Conservation (phyloP, 2,113 vertebrate genomes). For the Rhabdornis inornatus region DNA sequence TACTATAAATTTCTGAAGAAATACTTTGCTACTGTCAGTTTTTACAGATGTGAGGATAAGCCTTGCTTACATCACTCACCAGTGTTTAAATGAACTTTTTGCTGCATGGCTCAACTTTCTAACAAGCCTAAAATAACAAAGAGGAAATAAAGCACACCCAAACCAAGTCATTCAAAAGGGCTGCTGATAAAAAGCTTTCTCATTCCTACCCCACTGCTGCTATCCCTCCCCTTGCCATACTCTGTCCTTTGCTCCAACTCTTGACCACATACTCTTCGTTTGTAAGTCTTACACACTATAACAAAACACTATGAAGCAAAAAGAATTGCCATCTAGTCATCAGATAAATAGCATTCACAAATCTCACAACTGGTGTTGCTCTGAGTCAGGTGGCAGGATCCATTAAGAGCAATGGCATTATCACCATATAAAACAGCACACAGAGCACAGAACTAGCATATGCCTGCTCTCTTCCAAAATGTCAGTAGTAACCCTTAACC, state of each 20-base stretch:
- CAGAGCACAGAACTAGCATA: background rate
- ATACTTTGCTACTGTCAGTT: background rate
- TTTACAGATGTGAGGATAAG: background rate
- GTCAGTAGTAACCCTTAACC: background rate
- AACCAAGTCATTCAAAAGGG: background rate
- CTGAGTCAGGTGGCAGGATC: background rate
- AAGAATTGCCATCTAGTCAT: background rate
- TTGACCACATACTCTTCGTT: background rate
- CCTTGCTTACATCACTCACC: background rate
- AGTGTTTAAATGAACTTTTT: background rate
- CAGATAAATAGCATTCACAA: background rate
- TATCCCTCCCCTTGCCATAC: background rate
- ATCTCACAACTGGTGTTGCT: background rate
- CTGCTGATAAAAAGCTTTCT: background rate
- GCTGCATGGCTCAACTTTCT: background rate
- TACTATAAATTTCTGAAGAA: background rate
- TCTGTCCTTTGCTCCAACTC: background rate
- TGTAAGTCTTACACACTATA: background rate
- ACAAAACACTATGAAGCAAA: background rate
- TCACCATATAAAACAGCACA: background rate
- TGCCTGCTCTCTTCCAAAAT: background rate
- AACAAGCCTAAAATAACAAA: background rate
- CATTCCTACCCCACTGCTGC: background rate
- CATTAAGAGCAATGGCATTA: background rate
- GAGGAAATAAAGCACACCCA: background rate